Evolutionary conservation across 2,888 invertebrate species (phyloP).

Genomic region (Teinopalpus imperialis): DNA sequence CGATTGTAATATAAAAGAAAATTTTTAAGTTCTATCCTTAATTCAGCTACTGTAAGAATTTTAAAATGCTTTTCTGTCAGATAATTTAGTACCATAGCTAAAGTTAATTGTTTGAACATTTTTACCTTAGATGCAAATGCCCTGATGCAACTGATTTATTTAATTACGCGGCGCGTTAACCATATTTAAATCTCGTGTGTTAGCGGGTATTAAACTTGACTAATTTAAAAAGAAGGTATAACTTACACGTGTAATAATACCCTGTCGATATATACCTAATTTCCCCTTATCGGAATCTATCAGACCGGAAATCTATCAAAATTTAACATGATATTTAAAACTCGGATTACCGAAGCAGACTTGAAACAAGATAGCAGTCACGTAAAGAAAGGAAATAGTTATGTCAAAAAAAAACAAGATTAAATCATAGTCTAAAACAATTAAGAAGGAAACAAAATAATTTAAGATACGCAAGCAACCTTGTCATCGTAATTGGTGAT

Average conservation of each 20-base stretch:
- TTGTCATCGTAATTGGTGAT: background rate
- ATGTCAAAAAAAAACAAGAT: background rate
- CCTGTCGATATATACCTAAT: no score
- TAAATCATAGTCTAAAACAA: background rate
- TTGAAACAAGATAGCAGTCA: background rate
- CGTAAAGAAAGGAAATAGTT: no score
- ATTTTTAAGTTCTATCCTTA: background rate
- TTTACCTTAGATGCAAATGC: no score
- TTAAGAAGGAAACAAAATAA: background rate
- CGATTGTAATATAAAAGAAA: background rate
- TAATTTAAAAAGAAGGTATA: no score
- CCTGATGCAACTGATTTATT: no score
- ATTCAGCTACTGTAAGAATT: background rate
- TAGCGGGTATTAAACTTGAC: no score
- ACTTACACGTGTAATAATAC: background rate
- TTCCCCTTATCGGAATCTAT: no score
- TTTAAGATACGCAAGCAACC: background rate
- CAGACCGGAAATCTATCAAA: background rate
- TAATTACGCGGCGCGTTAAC: no score
- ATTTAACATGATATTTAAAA: conserved; percentile 1
- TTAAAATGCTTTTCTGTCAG: no score
- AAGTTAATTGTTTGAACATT: no score
- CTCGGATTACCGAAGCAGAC: background rate
- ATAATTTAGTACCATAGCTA: no score
- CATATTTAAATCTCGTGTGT: no score